A percentile compares a stretch with the other conserved stretches of the same genome.
phyloP scores from a whole-genome alignment of 2,888 invertebrate species.

The Agrotis clavis region DNA sequence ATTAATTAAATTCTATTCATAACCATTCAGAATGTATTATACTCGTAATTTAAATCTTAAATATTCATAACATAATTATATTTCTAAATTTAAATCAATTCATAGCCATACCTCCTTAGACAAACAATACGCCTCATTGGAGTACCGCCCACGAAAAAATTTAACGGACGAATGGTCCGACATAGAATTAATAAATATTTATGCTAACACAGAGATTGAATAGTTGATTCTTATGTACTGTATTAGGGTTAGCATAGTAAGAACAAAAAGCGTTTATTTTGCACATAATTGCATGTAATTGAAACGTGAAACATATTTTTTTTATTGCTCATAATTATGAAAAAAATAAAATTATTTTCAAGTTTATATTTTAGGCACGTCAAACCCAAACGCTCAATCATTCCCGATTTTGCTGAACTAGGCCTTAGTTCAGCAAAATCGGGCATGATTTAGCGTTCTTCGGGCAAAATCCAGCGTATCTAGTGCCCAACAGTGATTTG shows the following conservation, averaged over 20 bases:
- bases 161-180: conserved; percentile 51
- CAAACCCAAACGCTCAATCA: too few relatives aligned
- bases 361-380: too few relatives aligned
- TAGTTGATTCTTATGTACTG: conserved; percentile 40
- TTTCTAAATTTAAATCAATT: conserved; percentile 29
- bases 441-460: too few relatives aligned
- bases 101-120: conserved; percentile 19
- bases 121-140: conserved; percentile 42
- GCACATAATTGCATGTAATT: too few relatives aligned
- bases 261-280: too few relatives aligned
- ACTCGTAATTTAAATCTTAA: background rate
- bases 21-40: background rate
- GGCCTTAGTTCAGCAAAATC: too few relatives aligned
- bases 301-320: too few relatives aligned
- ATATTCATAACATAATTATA: conserved; percentile 5
- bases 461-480: too few relatives aligned
- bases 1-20: background rate
- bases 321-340: too few relatives aligned
- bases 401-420: too few relatives aligned
- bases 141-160: conserved; percentile 63
- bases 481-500: too few relatives aligned
- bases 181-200: conserved; percentile 62
- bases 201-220: conserved; percentile 44
- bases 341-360: too few relatives aligned
- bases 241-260: background rate